Percentiles rank a stretch among this genome's conserved stretches.
Conservation (phyloP, 2,888 invertebrate species). For the Nycteola revayana region DNA sequence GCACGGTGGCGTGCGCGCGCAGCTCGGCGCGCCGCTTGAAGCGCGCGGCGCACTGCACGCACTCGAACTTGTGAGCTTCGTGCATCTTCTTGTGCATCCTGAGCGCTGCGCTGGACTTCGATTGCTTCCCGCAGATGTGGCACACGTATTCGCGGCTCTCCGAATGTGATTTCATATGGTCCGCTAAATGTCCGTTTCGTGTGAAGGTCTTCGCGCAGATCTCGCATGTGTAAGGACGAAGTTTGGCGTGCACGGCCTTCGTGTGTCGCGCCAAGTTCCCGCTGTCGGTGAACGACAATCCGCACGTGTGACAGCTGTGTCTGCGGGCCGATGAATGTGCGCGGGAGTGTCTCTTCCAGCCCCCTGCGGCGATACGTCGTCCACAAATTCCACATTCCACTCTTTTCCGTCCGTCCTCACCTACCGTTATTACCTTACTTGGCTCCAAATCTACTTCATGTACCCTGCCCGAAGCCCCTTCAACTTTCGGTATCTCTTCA, state of each 20-base stretch:
- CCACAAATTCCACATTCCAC: slow-evolving; percentile 46
- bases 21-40: slow-evolving; percentile 80
- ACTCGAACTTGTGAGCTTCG: slow-evolving; percentile 51
- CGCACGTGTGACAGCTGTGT: slow-evolving; percentile 78
- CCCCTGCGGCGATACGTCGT: slow-evolving; percentile 8
- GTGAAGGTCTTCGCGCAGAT: slow-evolving; percentile 73
- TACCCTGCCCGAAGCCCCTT: no score
- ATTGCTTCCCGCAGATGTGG: slow-evolving; percentile 77
- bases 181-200: slow-evolving; percentile 67
- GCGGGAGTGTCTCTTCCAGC: slow-evolving; percentile 71
- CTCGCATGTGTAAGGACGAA: slow-evolving; percentile 73
- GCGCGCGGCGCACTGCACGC: slow-evolving; percentile 75
- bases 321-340: slow-evolving; percentile 61
- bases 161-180: slow-evolving; percentile 75
- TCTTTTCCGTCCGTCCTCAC: slow-evolving; percentile 37
- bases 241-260: slow-evolving; percentile 65
- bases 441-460: no score
- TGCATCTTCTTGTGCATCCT: slow-evolving; percentile 72
- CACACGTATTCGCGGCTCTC: slow-evolving; percentile 71
- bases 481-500: background rate
- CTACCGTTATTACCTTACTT: slow-evolving; percentile 14
- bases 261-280: slow-evolving; percentile 78
- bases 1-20: slow-evolving; percentile 76
- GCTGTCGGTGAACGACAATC: slow-evolving; percentile 68
- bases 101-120: slow-evolving; percentile 75